phyloP scores from a whole-genome alignment of 2,113 vertebrate species.

The Andinoacara biseriatus region DNA sequence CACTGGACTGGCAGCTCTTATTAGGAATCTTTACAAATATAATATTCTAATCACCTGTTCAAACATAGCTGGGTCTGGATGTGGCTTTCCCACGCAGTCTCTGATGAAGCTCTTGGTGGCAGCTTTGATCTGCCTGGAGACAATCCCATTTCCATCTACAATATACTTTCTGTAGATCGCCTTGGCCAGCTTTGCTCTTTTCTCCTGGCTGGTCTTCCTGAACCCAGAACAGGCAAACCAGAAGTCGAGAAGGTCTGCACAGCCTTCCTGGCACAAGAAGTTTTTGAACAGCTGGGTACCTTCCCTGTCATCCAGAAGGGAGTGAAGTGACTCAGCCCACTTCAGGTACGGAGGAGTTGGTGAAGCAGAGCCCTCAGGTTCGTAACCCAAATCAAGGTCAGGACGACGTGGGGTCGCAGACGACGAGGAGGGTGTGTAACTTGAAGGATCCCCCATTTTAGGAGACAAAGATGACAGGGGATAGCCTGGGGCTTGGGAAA shows the following conservation, averaged over 20 bases:
- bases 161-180: conserved; percentile 98
- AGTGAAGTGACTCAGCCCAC: conserved; percentile 95
- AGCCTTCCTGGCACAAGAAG: conserved; percentile 92
- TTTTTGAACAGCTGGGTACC: conserved; percentile 92
- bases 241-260: conserved; percentile 93
- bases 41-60: conserved; percentile 77
- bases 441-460: conserved; percentile 83
- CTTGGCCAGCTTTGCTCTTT: conserved; percentile 91
- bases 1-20: background rate
- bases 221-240: conserved; percentile 99
- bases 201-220: conserved; percentile 89
- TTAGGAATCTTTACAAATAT: background rate
- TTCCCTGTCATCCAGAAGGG: conserved; percentile 94
- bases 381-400: conserved; percentile 93
- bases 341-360: conserved; percentile 92
- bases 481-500: conserved; percentile 69
- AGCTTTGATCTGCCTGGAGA: conserved; percentile 90
- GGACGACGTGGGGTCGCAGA: conserved; percentile 87
- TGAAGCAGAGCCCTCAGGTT: conserved; percentile 94
- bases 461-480: conserved; percentile 80
- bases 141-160: conserved; percentile 87
- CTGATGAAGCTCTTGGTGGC: conserved; percentile 94
- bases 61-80: conserved; percentile 93
- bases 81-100: conserved; percentile 88
- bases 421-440: conserved; percentile 77